Evolutionary conservation across 2,113 vertebrate species (phyloP).

Genomic region (Greenwoodochromis staneri): DNA sequence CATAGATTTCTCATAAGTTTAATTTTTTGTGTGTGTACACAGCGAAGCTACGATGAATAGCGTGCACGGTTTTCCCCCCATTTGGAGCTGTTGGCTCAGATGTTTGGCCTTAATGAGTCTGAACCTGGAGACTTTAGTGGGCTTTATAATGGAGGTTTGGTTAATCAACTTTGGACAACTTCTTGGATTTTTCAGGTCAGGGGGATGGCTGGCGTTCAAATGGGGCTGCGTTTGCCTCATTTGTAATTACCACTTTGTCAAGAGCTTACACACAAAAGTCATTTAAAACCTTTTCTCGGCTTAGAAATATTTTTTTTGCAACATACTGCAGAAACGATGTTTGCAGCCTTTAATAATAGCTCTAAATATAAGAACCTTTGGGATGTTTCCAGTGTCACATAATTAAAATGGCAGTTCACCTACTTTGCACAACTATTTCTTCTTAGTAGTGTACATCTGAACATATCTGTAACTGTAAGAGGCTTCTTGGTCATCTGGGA

Average conservation of each 20-base stretch:
- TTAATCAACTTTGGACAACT: neutral
- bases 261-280: neutral
- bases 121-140: neutral
- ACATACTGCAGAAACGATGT: neutral
- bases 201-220: neutral
- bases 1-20: constrained; percentile 24
- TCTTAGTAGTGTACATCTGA: neutral
- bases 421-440: neutral
- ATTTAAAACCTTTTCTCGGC: neutral
- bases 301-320: neutral
- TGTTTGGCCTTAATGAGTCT: neutral
- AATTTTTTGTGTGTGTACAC: neutral
- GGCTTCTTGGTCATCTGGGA: neutral
- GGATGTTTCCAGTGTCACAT: neutral
- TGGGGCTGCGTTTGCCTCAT: neutral
- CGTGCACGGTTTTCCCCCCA: fast-evolving
- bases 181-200: neutral
- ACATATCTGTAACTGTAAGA: neutral
- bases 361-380: neutral
- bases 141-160: neutral
- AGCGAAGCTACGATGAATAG: neutral
- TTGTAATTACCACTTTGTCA: neutral
- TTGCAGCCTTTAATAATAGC: neutral
- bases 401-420: neutral
- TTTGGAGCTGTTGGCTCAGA: neutral